Percentiles rank a stretch among this genome's conserved stretches.
phyloP scores from a whole-genome alignment of 2,113 vertebrate species.

The Anhinga anhinga region DNA sequence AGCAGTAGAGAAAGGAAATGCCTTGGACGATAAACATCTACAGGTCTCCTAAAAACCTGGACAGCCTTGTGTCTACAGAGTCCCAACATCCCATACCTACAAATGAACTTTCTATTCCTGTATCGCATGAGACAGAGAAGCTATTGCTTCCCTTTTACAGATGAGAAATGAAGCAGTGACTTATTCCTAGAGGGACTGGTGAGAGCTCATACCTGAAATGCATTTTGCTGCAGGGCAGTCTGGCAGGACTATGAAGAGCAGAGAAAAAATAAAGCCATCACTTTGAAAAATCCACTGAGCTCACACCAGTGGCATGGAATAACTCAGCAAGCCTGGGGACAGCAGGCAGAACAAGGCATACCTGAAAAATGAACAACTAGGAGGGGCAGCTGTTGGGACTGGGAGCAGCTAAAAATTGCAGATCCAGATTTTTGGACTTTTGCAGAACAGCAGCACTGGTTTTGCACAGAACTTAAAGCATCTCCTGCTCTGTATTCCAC shows the following conservation, averaged over 20 bases:
- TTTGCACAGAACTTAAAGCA: not conserved
- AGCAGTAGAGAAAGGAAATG: not conserved
- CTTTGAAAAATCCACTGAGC: not conserved
- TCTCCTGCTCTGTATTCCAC: not conserved
- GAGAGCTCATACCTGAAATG: not conserved
- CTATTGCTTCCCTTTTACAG: not conserved
- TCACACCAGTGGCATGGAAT: not conserved
- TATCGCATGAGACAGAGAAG: not conserved
- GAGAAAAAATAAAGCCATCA: not conserved
- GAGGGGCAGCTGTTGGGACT: not conserved
- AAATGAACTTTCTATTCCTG: not conserved
- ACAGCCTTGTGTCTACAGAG: not conserved
- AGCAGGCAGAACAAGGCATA: not conserved
- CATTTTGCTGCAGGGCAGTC: slow-evolving; percentile 9
- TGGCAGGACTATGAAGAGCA: not conserved
- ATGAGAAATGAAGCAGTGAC: slow-evolving; percentile 8
- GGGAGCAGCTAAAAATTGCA: not conserved
- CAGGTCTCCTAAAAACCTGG: not conserved
- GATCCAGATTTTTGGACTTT: not conserved
- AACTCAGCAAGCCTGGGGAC: not conserved
- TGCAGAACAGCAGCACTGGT: not conserved
- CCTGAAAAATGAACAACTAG: not conserved
- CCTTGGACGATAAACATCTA: not conserved
- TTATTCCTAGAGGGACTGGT: slow-evolving; percentile 11
- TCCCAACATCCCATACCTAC: not conserved